Evolutionary conservation across 1,140 invertebrate species (phyloP).

Genomic region (Microplitis mediator): DNA sequence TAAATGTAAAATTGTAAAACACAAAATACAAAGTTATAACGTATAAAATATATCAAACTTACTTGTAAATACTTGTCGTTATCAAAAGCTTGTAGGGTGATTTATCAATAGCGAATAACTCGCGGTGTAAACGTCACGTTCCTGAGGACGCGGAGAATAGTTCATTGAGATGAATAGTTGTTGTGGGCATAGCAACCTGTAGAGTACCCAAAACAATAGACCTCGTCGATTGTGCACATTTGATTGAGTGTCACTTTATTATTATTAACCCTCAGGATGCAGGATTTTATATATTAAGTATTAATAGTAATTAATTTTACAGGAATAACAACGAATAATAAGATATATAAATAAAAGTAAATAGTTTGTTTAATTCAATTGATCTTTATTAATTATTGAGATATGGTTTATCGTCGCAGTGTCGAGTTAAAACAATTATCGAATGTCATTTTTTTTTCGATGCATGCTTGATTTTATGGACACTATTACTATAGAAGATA

Average conservation of each 20-base stretch:
- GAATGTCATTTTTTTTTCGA: too few species aligned
- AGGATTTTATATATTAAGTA: not conserved
- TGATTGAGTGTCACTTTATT: not conserved
- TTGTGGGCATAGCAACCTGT: conserved; percentile 26
- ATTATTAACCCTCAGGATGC: not conserved
- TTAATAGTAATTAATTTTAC: too few species aligned
- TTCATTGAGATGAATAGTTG: conserved; percentile 54
- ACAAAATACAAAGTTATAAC: too few species aligned
- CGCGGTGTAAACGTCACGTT: conserved; percentile 53
- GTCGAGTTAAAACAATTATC: not conserved
- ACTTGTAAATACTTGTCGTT: too few species aligned
- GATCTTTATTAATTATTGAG: conserved; percentile 8
- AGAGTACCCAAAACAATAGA: conserved; percentile 13
- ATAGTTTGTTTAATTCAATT: not conserved
- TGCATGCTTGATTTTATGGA: too few species aligned
- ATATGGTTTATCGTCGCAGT: not conserved
- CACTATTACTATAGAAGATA: too few species aligned
- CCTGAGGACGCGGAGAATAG: conserved; percentile 28
- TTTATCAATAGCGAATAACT: not conserved
- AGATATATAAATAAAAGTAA: too few species aligned
- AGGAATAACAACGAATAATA: too few species aligned
- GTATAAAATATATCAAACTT: too few species aligned
- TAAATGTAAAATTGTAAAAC: too few species aligned
- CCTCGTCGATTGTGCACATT: conserved; percentile 20
- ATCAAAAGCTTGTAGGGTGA: too few species aligned